phyloP scores from a whole-genome alignment of 1,140 invertebrate genomes.

The Euwallacea similis region DNA sequence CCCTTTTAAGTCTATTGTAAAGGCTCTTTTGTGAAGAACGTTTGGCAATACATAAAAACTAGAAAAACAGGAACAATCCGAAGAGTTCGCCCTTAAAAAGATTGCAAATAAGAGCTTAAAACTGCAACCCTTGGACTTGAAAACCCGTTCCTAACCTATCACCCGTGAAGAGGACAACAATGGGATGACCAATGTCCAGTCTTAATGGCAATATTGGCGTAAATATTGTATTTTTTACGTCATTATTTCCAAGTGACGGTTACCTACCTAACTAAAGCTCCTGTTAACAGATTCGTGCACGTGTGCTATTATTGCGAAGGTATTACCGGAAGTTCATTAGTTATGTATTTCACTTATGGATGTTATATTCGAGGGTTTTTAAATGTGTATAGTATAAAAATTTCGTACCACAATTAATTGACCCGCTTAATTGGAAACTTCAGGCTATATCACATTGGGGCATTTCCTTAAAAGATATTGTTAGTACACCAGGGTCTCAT shows the following conservation, averaged over 20 bases:
- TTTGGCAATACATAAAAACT: constrained; percentile 44
- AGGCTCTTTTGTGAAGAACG: constrained; percentile 27
- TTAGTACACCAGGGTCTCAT: no score
- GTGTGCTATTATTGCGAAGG: constrained; percentile 30
- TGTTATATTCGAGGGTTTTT: background rate
- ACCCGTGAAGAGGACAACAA: constrained; percentile 36
- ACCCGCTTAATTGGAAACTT: no score
- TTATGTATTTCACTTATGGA: constrained; percentile 26
- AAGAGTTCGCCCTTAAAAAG: constrained; percentile 26
- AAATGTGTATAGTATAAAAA: background rate
- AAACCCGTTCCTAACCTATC: constrained; percentile 40
- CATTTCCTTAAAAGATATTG: no score
- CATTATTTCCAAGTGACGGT: constrained; percentile 30
- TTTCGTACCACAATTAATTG: no score
- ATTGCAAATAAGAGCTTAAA: constrained; percentile 33
- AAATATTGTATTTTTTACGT: constrained; percentile 35
- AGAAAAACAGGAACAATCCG: constrained; percentile 43
- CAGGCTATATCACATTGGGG: no score
- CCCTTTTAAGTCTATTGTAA: background rate
- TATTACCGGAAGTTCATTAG: constrained; percentile 36
- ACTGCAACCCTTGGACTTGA: constrained; percentile 35
- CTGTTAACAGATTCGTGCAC: constrained; percentile 23
- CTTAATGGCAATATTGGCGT: constrained; percentile 19
- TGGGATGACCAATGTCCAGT: constrained; percentile 36
- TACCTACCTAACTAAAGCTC: constrained; percentile 11